These are phyloP conservation scores for Drosophila putrida DNA, from an alignment of 2,888 invertebrate species.

Conservation along the genomic window DNA sequence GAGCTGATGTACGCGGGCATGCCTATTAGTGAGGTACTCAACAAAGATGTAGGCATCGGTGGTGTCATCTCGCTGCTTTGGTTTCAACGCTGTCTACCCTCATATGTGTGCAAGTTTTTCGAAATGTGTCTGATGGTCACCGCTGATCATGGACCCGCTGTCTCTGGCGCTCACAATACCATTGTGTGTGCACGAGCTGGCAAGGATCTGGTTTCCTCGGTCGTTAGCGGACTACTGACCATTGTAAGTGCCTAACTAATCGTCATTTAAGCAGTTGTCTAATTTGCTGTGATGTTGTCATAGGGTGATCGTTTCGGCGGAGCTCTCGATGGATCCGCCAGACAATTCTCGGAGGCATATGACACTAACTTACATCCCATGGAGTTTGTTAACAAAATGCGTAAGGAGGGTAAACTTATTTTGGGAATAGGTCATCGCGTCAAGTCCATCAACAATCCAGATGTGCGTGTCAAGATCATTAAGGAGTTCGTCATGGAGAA, in stretches of 20 bases:
- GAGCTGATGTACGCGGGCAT: slow-evolving; percentile 98
- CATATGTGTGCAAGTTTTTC: slow-evolving; percentile 98
- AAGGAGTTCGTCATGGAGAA: slow-evolving; percentile 97
- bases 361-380: slow-evolving; percentile 97
- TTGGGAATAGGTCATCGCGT: slow-evolving; percentile 99
- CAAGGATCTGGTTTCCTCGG: slow-evolving; percentile 97
- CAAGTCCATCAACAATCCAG: slow-evolving; percentile 98
- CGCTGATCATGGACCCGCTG: slow-evolving; percentile 99
- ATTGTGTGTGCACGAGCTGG: slow-evolving; percentile 99
- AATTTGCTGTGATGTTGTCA: slow-evolving; percentile 1
- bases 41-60: slow-evolving; percentile 98
- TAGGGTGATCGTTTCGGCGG: slow-evolving; percentile 99
- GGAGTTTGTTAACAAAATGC: slow-evolving; percentile 99
- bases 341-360: slow-evolving; percentile 98
- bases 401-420: slow-evolving; percentile 98
- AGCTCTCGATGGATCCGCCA: slow-evolving; percentile 98
- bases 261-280: neutral
- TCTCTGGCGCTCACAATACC: slow-evolving; percentile 99
- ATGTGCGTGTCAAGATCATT: slow-evolving; percentile 98
- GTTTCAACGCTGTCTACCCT: slow-evolving; percentile 98
- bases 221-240: slow-evolving; percentile 98
- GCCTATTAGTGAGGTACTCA: slow-evolving; percentile 94
- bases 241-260: slow-evolving; percentile 89
- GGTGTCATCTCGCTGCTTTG: slow-evolving; percentile 98
- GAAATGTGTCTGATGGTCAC: slow-evolving; percentile 99